Percentiles rank a stretch among this genome's conserved stretches.
Evolutionary conservation across 2,797 vertebrate species (phyloP).

Genomic region (Aselliscus stoliczkanus): DNA sequence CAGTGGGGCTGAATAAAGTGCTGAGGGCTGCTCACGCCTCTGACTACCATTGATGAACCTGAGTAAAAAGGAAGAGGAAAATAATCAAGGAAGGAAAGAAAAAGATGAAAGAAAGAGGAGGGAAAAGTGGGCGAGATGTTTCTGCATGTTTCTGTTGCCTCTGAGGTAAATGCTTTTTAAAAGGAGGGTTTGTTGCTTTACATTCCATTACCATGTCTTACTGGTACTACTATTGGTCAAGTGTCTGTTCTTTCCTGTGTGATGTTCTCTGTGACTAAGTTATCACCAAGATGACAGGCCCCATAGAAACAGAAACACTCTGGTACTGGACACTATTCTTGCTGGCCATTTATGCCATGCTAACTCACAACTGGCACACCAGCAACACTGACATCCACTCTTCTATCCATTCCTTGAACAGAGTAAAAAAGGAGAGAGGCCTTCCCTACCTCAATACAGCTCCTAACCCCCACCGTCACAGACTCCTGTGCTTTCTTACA

Average conservation of each 20-base stretch:
- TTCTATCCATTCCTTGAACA: neutral
- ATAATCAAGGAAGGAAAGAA: neutral
- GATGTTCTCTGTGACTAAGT: slow-evolving; percentile 18
- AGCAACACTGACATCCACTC: neutral
- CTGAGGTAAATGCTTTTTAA: neutral
- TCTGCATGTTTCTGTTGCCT: neutral
- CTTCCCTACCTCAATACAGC: neutral
- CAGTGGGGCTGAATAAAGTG: neutral
- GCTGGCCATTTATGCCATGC: neutral
- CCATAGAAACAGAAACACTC: neutral
- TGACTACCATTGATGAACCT: neutral
- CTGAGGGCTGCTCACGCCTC: neutral
- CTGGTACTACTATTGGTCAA: neutral
- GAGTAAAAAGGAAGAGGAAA: neutral
- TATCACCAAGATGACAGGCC: neutral
- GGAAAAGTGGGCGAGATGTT: neutral
- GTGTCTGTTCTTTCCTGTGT: neutral
- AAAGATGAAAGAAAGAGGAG: neutral
- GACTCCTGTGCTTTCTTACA: neutral
- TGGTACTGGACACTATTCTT: neutral
- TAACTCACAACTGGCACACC: neutral
- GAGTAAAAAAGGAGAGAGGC: neutral
- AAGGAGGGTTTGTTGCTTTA: neutral
- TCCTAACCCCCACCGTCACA: neutral
- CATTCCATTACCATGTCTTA: neutral